Base-by-base conservation (phyloP, 2,888 invertebrate genomes). In the Drosophila putrida region DNA sequence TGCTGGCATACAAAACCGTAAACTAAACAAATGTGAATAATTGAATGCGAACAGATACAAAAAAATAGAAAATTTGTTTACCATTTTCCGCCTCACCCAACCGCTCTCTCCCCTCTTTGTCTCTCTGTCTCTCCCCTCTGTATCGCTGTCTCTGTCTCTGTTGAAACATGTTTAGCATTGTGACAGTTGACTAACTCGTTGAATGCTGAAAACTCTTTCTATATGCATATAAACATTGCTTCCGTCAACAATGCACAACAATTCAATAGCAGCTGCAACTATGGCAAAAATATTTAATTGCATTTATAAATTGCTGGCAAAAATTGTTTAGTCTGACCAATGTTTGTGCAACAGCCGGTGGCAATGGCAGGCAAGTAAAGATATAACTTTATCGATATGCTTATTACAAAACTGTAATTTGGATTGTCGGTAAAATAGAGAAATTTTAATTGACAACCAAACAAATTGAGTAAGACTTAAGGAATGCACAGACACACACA, bases 111-210 rank as follows among this genome's bases (percentile, higher is more conserved):
- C 50, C 6, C 33, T 15, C 47, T n/a, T 4, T 15, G 13, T 13
- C 10, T 15, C 41, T 39, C 4, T 25, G 35, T 10, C 47, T 4
- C 6, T 33, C 11, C 33, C 13, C 8, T 28, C 28, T 28, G 13
- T n/a, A 0, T n/a, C 28, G 4, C 13, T 46, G 9, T n/a, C n/a
- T 6, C 44, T n/a, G n/a, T 27, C 8, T 27, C 44, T n/a, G 43
- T 43, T 9, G 54, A 33, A 60, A 53, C 51, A 57, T 62, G 70
- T 66, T 46, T 68, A 55, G 65, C 72, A 68, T 62, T 85, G 84
- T 85, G 85, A 85, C 85, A 85, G 89, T 88, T 89, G 85, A 85
- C 89, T 89, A 85, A 88, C 84, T 89, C 72, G 75, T 75, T 71
- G 79, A 69, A 71, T 70, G 85, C 49, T 55, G 33, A 49, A 61